Percentiles rank a stretch among this genome's conserved stretches.
Conservation (phyloP, 2,113 vertebrate species). For the Tauraco erythrolophus region DNA sequence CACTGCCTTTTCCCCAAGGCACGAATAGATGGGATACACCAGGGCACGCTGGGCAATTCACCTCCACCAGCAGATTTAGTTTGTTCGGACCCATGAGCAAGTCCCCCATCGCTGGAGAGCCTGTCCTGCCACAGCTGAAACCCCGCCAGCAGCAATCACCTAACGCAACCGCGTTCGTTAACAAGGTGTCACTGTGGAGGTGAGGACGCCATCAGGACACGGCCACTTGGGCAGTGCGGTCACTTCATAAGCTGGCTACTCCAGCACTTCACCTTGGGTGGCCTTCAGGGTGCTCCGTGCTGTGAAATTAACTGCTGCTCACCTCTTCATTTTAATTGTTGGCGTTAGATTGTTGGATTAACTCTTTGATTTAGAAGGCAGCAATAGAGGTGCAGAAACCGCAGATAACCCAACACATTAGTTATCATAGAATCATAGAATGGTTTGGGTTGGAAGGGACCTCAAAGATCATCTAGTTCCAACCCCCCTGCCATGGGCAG, state of each 20-base stretch:
- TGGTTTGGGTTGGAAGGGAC: too few relatives aligned
- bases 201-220: background rate
- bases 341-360: background rate
- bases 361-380: background rate
- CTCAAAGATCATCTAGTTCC: too few relatives aligned
- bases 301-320: background rate
- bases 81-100: background rate
- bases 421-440: too few relatives aligned
- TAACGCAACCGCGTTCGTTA: background rate
- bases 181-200: background rate
- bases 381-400: background rate
- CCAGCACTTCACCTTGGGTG: background rate
- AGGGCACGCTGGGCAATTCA: background rate
- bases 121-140: background rate
- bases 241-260: background rate
- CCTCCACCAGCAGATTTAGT: background rate
- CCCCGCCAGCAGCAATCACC: background rate
- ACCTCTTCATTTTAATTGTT: background rate
- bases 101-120: background rate
- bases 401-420: background rate
- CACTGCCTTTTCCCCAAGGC: background rate
- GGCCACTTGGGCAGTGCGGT: rapidly evolving
- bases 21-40: rapidly evolving
- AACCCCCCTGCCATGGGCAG: too few relatives aligned
- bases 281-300: background rate